A percentile compares a stretch with the other conserved stretches of the same genome.
phyloP scores from a whole-genome alignment of 2,797 vertebrate genomes.

The Poeciliopsis turneri region DNA sequence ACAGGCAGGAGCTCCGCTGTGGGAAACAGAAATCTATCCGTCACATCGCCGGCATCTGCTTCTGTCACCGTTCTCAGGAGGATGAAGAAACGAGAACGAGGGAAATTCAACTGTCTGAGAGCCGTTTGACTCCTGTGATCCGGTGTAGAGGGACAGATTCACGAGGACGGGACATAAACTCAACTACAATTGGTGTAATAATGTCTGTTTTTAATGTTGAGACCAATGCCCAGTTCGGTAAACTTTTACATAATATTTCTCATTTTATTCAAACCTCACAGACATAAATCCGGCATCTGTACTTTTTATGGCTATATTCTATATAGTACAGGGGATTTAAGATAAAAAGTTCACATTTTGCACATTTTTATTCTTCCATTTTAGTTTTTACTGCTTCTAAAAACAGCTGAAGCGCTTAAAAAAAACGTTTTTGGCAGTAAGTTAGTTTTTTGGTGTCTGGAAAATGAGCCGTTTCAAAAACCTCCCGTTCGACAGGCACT shows the following conservation, averaged over 20 bases:
- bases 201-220: not conserved
- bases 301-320: no score
- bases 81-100: not conserved
- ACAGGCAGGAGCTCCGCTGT: constrained; percentile 40
- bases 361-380: no score
- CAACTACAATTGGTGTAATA: not conserved
- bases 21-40: constrained; percentile 27
- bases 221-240: not conserved
- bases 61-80: not conserved
- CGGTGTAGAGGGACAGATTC: not conserved
- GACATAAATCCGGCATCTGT: not conserved
- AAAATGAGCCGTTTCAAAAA: no score
- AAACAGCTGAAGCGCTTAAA: no score
- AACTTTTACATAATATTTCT: not conserved
- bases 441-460: no score
- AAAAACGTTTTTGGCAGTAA: no score
- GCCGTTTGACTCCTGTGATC: not conserved
- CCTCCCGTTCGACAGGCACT: no score
- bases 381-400: no score
- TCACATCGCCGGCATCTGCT: not conserved
- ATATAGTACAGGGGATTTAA: no score
- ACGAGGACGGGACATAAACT: no score
- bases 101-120: not conserved
- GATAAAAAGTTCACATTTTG: no score
- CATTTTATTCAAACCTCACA: not conserved